Percentiles rank a stretch among this genome's conserved stretches.
These are phyloP conservation scores for Hippocampus mohnikei DNA, from an alignment of 2,113 vertebrate species.

Conservation along the genomic window DNA sequence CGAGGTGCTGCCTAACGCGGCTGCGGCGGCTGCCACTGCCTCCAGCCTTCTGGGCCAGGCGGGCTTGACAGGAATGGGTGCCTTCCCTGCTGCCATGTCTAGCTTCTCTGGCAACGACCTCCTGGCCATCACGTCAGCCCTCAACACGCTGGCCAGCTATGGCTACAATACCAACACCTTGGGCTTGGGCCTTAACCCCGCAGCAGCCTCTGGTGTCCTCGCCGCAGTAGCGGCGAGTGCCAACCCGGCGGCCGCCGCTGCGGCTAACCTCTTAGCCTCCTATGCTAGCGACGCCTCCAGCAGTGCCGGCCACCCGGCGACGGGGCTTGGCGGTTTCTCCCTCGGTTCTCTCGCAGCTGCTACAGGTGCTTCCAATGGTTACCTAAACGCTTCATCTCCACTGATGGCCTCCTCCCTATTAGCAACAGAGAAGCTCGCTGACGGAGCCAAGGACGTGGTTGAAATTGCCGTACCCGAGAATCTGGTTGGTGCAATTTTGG, in stretches of 20 bases:
- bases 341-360: conserved; percentile 83
- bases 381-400: conserved; percentile 84
- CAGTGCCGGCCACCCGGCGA: conserved; percentile 73
- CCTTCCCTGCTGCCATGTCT: conserved; percentile 83
- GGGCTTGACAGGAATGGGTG: conserved; percentile 82
- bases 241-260: conserved; percentile 85
- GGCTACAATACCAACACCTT: conserved; percentile 93
- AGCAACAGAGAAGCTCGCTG: conserved; percentile 85
- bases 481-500: conserved; percentile 91
- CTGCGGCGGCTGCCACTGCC: conserved; percentile 79
- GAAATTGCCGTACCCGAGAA: conserved; percentile 94
- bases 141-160: conserved; percentile 91
- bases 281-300: conserved; percentile 83
- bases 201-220: conserved; percentile 84
- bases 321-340: conserved; percentile 80
- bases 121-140: conserved; percentile 89
- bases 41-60: conserved; percentile 86
- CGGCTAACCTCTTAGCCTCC: conserved; percentile 86
- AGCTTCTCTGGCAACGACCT: conserved; percentile 91
- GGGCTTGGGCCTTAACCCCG: conserved; percentile 88
- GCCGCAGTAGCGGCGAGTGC: conserved; percentile 86
- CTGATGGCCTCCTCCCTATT: conserved; percentile 84
- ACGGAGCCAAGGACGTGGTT: conserved; percentile 91
- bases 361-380: conserved; percentile 85
- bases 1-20: conserved; percentile 82